A percentile compares a stretch with the other conserved stretches of the same genome.
Evolutionary conservation across 2,888 invertebrate species (phyloP).

Genomic region (Aethes cnicana): DNA sequence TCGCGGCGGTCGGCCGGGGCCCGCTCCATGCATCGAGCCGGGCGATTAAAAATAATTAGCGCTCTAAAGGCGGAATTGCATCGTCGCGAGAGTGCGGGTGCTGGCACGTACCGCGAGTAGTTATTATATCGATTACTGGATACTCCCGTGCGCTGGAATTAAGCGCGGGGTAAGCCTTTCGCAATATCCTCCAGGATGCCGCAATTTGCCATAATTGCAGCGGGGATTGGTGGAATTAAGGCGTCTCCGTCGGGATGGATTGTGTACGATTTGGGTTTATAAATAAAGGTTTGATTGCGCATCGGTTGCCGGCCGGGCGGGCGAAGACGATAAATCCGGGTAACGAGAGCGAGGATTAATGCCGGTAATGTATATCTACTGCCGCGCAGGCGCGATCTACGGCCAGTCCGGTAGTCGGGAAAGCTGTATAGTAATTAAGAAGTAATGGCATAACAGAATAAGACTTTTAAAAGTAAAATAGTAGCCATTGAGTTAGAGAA

Average conservation of each 20-base stretch:
- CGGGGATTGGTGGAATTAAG: slow-evolving; percentile 3
- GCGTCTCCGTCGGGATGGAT: slow-evolving; percentile 3
- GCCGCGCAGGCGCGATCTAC: too few relatives aligned
- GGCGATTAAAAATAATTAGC: slow-evolving; percentile 71
- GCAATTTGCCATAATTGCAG: slow-evolving; percentile 26
- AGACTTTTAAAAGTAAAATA: too few relatives aligned
- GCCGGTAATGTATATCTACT: too few relatives aligned
- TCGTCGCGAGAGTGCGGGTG: slow-evolving; percentile 46
- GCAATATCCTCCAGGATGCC: slow-evolving; percentile 17
- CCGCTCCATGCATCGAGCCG: slow-evolving; percentile 41
- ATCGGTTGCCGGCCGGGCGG: neutral
- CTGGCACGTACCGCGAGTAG: slow-evolving; percentile 29
- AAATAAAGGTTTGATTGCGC: too few relatives aligned
- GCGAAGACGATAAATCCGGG: slow-evolving; percentile 1
- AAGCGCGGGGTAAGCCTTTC: slow-evolving; percentile 25
- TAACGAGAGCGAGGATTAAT: too few relatives aligned
- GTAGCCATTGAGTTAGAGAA: too few relatives aligned
- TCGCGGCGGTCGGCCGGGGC: slow-evolving; percentile 28
- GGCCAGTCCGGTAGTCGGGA: too few relatives aligned
- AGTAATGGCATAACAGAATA: too few relatives aligned
- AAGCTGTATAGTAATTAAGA: too few relatives aligned
- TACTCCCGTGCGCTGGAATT: slow-evolving; percentile 8
- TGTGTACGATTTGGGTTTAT: too few relatives aligned
- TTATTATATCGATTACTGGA: slow-evolving; percentile 28
- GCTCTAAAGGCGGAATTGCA: slow-evolving; percentile 51